phyloP scores from a whole-genome alignment of 2,888 invertebrate species.

The Melangyna quadrimaculata region DNA sequence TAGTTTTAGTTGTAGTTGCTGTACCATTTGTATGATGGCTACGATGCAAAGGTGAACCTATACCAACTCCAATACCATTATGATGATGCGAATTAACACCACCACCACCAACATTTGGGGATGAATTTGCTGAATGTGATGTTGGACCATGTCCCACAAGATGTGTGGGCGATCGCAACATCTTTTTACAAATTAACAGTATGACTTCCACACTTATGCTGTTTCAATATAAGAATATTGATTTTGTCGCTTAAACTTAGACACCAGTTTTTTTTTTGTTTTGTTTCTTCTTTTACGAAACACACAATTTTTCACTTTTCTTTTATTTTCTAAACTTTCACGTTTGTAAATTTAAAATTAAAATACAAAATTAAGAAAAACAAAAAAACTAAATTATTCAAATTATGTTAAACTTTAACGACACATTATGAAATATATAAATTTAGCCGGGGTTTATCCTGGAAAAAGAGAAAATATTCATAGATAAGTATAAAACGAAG shows the following conservation, averaged over 20 bases:
- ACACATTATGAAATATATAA: conserved; percentile 27
- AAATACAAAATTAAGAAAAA: conserved; percentile 1
- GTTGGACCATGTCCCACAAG: conserved; percentile 80
- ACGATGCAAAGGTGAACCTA: conserved; percentile 56
- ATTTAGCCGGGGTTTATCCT: conserved; percentile 63
- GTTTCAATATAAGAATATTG: conserved; percentile 42
- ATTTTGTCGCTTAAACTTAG: neutral
- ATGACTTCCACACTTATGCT: conserved; percentile 73
- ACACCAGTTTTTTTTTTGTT: conserved; percentile 14
- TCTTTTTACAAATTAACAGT: conserved; percentile 76
- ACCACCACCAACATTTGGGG: conserved; percentile 44
- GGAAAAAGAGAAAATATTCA: conserved; percentile 59
- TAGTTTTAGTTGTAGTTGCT: neutral
- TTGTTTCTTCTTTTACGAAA: neutral
- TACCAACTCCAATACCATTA: conserved; percentile 28
- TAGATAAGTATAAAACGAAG: conserved; percentile 16
- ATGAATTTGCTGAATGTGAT: conserved; percentile 73
- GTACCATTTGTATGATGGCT: conserved; percentile 63
- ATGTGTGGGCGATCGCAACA: conserved; percentile 83
- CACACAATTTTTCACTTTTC: neutral
- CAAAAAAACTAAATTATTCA: neutral
- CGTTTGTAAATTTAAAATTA: conserved; percentile 10
- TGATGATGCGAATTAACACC: conserved; percentile 44
- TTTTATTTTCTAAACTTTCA: neutral
- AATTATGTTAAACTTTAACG: conserved; percentile 21